Evolutionary conservation across 2,113 vertebrate species (phyloP).

Genomic region (Phrynosoma blainvillii): DNA sequence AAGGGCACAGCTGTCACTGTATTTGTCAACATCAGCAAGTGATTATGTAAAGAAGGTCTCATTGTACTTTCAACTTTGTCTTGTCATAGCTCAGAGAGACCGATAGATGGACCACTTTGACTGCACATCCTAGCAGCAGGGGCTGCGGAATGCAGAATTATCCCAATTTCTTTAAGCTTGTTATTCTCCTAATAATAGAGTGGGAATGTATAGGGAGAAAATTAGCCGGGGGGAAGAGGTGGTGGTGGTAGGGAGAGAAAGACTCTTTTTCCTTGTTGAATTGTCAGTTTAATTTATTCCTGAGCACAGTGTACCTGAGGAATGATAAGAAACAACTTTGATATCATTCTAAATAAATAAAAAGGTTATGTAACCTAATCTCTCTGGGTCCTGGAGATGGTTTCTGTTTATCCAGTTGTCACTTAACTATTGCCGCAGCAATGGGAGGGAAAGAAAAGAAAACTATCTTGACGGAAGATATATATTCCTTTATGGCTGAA

Average conservation of each 20-base stretch:
- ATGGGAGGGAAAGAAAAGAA: neutral
- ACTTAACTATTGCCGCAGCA: constrained; percentile 45
- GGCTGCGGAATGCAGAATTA: accelerated
- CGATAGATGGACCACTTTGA: constrained; percentile 64
- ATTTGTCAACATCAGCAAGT: constrained; percentile 59
- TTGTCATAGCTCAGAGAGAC: constrained; percentile 28
- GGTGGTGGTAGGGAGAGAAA: neutral
- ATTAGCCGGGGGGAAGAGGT: constrained; percentile 50
- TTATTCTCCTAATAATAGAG: constrained; percentile 57
- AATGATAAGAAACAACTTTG: constrained; percentile 65
- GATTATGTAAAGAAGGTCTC: constrained; percentile 46
- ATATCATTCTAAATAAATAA: constrained; percentile 64
- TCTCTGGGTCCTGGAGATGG: constrained; percentile 37
- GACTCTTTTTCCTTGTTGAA: constrained; percentile 50
- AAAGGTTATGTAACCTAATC: constrained; percentile 61
- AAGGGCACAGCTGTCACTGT: constrained; percentile 55
- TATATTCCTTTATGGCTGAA: neutral
- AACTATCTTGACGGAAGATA: constrained; percentile 3
- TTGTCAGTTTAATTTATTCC: constrained; percentile 65
- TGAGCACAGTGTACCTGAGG: constrained; percentile 57
- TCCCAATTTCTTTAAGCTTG: constrained; percentile 28
- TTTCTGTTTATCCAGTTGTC: constrained; percentile 53
- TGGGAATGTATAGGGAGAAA: constrained; percentile 58
- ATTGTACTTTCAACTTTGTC: constrained; percentile 44
- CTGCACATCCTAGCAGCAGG: accelerated